Evolutionary conservation across 2,888 invertebrate species (phyloP).

Genomic region (Microctonus aethiopoides): DNA sequence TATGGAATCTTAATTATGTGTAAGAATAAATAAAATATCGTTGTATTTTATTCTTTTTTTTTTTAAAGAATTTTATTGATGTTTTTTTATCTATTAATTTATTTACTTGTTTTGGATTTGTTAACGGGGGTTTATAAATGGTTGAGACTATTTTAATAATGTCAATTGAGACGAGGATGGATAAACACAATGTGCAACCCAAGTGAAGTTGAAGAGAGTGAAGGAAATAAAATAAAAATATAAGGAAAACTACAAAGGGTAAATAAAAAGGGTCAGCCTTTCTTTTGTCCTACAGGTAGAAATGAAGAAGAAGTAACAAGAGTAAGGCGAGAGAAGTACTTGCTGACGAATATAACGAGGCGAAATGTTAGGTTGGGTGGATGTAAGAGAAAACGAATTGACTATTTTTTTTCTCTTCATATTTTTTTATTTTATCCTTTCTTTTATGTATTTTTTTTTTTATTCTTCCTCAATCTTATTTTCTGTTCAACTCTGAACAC

Average conservation of each 20-base stretch:
- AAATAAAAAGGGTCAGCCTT: constrained; percentile 12
- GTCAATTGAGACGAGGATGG: neutral
- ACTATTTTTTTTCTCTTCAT: neutral
- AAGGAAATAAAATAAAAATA: neutral
- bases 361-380: constrained; percentile 7
- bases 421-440: neutral
- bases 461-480: neutral
- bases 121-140: neutral
- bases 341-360: constrained; percentile 26
- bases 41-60: neutral
- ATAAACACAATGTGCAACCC: constrained; percentile 12
- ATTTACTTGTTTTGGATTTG: neutral
- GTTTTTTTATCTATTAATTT: neutral
- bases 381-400: neutral
- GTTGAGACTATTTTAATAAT: neutral
- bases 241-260: neutral
- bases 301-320: neutral
- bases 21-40: neutral
- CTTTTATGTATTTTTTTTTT: neutral
- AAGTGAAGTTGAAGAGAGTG: constrained; percentile 14
- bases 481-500: neutral
- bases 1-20: neutral
- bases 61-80: neutral
- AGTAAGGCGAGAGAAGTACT: constrained; percentile 26
- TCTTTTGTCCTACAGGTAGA: neutral